A percentile compares a stretch with the other conserved stretches of the same genome.
Conservation (phyloP, 2,888 invertebrate species). For the Pterobdella sp. region DNA sequence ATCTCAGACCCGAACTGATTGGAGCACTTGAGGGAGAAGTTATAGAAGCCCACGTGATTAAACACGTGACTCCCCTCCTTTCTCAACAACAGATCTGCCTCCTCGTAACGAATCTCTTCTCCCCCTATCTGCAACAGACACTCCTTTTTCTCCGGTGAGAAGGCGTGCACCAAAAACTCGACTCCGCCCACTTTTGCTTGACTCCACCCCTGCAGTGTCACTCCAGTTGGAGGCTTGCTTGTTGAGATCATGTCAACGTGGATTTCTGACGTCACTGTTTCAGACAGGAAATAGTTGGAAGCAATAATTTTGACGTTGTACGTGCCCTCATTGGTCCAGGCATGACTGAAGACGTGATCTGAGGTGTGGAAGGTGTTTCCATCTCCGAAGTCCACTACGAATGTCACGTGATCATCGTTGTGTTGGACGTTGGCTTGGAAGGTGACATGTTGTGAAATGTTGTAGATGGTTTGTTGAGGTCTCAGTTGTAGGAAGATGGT, state of each 20-base stretch:
- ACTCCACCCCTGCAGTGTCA: slow-evolving; percentile 29
- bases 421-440: slow-evolving; percentile 39
- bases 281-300: slow-evolving; percentile 11
- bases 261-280: slow-evolving; percentile 24
- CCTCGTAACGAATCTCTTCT: slow-evolving; percentile 30
- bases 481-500: slow-evolving; percentile 24
- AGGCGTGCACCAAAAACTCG: slow-evolving; percentile 23
- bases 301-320: slow-evolving; percentile 40
- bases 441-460: slow-evolving; percentile 43
- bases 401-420: slow-evolving; percentile 37
- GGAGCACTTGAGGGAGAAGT: slow-evolving; percentile 39
- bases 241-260: slow-evolving; percentile 33
- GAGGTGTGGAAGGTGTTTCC: slow-evolving; percentile 35
- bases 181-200: slow-evolving; percentile 22
- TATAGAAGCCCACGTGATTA: slow-evolving; percentile 40
- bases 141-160: slow-evolving; percentile 20
- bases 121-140: slow-evolving; percentile 37
- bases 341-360: slow-evolving; percentile 38
- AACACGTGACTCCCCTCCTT: slow-evolving; percentile 37
- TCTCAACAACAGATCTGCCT: slow-evolving; percentile 2
- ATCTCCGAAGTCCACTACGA: slow-evolving; percentile 43
- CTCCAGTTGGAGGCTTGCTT: slow-evolving; percentile 33
- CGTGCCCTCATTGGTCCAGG: slow-evolving; percentile 40
- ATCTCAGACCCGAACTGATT: slow-evolving; percentile 41
- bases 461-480: slow-evolving; percentile 36